Percentiles rank a stretch among this genome's conserved stretches.
These are phyloP conservation scores for Cheilosia pagana DNA, from an alignment of 2,888 invertebrate species.

Conservation along the genomic window DNA sequence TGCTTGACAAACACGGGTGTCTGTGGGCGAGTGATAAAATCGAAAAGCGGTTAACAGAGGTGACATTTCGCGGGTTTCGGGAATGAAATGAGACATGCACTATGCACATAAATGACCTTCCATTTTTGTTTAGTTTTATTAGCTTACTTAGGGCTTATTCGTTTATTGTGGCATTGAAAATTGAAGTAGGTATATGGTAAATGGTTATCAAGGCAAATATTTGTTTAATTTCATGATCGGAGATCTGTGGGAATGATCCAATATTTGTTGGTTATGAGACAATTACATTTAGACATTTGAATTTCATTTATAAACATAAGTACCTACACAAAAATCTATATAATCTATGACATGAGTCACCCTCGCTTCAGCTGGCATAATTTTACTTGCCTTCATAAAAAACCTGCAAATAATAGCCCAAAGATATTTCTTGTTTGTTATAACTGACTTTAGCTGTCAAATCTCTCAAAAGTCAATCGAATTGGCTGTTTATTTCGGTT, in stretches of 20 bases:
- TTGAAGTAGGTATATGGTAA: background rate
- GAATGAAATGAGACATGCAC: slow-evolving; percentile 1
- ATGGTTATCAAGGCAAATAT: slow-evolving; percentile 41
- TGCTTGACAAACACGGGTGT: slow-evolving; percentile 29
- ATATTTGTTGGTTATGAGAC: background rate
- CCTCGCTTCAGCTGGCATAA: too few species aligned
- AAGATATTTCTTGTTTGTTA: too few species aligned
- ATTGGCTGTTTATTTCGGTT: too few species aligned
- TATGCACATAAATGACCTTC: background rate
- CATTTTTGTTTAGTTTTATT: background rate
- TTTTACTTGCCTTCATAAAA: too few species aligned
- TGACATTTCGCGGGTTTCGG: slow-evolving; percentile 39
- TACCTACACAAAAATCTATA: too few species aligned
- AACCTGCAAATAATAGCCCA: too few species aligned
- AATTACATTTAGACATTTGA: background rate
- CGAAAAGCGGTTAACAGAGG: slow-evolving; percentile 29
- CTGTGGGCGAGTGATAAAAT: slow-evolving; percentile 27
- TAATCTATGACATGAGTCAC: too few species aligned
- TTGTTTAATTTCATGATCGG: slow-evolving; percentile 3
- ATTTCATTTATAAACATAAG: too few species aligned
- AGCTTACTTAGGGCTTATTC: slow-evolving; percentile 11
- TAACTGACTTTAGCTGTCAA: too few species aligned
- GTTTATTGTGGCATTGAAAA: background rate
- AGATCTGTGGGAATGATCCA: slow-evolving; percentile 14
- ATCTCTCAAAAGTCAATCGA: too few species aligned